A percentile compares a stretch with the other conserved stretches of the same genome.
Evolutionary conservation across 2,888 invertebrate genomes (phyloP).

Genomic region (Rhogogaster chlorosoma): DNA sequence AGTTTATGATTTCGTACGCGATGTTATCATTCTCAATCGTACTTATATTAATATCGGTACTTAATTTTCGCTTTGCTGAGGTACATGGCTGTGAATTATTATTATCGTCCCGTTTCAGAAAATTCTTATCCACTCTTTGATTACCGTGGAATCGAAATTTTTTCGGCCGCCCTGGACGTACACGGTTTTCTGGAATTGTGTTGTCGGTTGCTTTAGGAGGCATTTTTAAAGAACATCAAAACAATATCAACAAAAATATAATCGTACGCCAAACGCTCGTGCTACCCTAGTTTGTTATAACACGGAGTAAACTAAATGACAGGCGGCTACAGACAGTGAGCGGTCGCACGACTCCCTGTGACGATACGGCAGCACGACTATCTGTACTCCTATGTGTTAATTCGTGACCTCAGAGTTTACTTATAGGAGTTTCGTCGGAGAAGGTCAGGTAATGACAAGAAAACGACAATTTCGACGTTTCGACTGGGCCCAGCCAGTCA

Average conservation of each 20-base stretch:
- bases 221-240: background rate
- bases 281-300: background rate
- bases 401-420: too few species aligned
- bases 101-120: background rate
- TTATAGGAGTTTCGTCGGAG: too few species aligned
- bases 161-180: background rate
- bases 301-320: background rate
- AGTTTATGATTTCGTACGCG: constrained; percentile 4
- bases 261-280: background rate
- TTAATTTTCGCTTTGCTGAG: background rate
- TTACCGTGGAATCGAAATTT: background rate
- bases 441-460: too few species aligned
- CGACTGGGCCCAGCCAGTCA: too few species aligned
- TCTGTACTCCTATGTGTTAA: too few species aligned
- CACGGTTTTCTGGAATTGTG: background rate
- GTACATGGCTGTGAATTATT: background rate
- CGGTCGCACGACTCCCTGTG: background rate
- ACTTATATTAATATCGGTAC: background rate
- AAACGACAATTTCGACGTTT: too few species aligned
- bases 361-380: background rate
- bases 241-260: background rate
- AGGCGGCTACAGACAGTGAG: background rate
- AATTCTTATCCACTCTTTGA: background rate
- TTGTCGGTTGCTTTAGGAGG: background rate
- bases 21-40: constrained; percentile 1